Percentiles rank a stretch among this genome's conserved stretches.
phyloP scores from a whole-genome alignment of 2,797 vertebrate genomes.

The Ibycter americanus region DNA sequence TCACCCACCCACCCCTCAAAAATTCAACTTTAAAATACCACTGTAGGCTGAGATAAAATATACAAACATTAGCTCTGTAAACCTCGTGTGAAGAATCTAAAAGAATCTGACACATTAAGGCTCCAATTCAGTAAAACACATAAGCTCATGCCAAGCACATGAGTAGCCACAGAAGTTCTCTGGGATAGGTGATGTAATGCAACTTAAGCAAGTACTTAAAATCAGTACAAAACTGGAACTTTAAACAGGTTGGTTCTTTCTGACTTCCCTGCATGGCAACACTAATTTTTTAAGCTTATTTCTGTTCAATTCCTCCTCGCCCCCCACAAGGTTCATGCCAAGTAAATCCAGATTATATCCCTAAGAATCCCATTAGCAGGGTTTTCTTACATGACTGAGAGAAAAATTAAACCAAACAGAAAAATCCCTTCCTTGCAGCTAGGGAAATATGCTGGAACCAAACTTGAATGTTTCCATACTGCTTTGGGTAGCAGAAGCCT shows the following conservation, averaged over 20 bases:
- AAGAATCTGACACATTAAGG: slow-evolving; percentile 16
- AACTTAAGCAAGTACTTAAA: slow-evolving; percentile 2
- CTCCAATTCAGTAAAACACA: slow-evolving; percentile 17
- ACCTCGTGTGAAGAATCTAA: slow-evolving; percentile 29
- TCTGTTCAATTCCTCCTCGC: not conserved
- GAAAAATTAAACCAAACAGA: slow-evolving; percentile 5
- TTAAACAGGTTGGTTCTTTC: slow-evolving; percentile 2
- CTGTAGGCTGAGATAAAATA: slow-evolving; percentile 13
- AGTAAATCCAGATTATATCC: not conserved
- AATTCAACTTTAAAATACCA: not conserved
- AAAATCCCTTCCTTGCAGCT: not conserved
- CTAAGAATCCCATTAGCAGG: not conserved
- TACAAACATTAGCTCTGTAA: slow-evolving; percentile 38
- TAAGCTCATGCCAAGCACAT: slow-evolving; percentile 27
- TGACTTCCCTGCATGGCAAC: not conserved
- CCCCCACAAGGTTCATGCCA: rapidly evolving
- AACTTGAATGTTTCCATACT: not conserved
- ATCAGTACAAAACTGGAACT: slow-evolving; percentile 9
- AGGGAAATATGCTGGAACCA: not conserved
- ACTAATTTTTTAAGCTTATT: not conserved
- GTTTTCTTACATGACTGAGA: not conserved
- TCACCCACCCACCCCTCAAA: not conserved
- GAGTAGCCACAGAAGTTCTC: slow-evolving; percentile 14
- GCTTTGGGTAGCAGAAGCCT: not conserved
- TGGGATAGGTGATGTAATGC: not conserved